Conservation (phyloP, 2,797 vertebrate genomes). For the Smutsia temminckii region DNA sequence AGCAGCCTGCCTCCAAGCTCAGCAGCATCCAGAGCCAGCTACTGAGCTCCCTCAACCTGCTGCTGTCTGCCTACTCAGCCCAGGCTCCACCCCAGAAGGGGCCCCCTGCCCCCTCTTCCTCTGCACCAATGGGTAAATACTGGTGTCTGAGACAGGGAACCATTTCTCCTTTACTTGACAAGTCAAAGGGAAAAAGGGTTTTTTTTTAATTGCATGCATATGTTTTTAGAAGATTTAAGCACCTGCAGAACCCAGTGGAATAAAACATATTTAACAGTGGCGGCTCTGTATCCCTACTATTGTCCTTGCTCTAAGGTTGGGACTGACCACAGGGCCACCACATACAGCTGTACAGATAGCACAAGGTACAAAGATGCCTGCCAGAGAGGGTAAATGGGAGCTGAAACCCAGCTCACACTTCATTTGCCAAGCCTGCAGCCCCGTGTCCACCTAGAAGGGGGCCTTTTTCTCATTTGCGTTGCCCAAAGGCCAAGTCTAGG, state of each 20-base stretch:
- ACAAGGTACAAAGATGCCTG: not conserved
- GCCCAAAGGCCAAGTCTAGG: not conserved
- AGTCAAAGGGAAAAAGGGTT: not conserved
- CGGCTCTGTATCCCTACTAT: not conserved
- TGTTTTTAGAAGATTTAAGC: constrained; percentile 9
- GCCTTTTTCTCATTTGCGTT: not conserved
- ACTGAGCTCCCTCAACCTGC: constrained; percentile 95
- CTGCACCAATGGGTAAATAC: constrained; percentile 56
- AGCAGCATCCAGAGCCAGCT: constrained; percentile 97
- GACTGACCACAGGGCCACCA: not conserved
- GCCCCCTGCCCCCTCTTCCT: not conserved
- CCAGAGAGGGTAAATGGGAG: not conserved
- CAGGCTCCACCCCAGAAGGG: constrained; percentile 83
- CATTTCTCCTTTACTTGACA: not conserved
- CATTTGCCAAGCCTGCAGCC: not conserved
- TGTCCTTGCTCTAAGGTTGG: not conserved
- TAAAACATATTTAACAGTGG: not conserved
- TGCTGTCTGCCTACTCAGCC: constrained; percentile 94
- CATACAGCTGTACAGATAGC: not conserved
- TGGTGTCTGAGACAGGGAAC: not conserved
- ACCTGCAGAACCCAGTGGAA: not conserved
- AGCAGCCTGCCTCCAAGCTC: constrained; percentile 94
- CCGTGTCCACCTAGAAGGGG: not conserved
- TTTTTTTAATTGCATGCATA: not conserved
- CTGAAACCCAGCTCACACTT: not conserved